These are phyloP conservation scores for Acheta domesticus DNA, from an alignment of 2,888 invertebrate species.

Conservation along the genomic window DNA sequence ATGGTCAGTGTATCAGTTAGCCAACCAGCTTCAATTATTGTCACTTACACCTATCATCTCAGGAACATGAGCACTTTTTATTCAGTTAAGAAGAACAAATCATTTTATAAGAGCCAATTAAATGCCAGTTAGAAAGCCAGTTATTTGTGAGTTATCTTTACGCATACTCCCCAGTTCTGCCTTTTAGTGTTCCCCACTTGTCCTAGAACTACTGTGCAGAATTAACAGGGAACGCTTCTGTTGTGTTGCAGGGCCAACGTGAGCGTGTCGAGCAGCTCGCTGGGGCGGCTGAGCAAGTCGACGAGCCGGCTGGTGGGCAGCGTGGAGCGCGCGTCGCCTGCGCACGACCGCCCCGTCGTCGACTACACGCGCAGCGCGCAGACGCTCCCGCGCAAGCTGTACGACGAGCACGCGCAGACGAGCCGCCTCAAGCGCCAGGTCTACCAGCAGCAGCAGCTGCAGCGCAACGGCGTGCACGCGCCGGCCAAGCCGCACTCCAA, in stretches of 20 bases:
- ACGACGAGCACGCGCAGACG: conserved; percentile 36
- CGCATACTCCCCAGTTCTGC: too few relatives aligned
- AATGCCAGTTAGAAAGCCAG: too few relatives aligned
- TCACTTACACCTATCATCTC: too few relatives aligned
- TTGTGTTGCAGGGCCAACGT: conserved; percentile 24
- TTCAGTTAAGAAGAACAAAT: too few relatives aligned
- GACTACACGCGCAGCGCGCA: conserved; percentile 48
- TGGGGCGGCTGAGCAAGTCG: conserved; percentile 80
- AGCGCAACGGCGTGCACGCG: conserved; percentile 26
- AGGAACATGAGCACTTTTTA: too few relatives aligned
- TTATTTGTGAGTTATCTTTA: too few relatives aligned
- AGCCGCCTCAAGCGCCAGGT: conserved; percentile 26
- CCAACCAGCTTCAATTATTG: too few relatives aligned
- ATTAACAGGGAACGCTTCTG: neutral
- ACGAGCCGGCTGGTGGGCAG: conserved; percentile 64
- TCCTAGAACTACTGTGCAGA: too few relatives aligned
- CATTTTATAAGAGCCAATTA: too few relatives aligned
- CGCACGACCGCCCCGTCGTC: conserved; percentile 23
- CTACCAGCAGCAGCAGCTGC: conserved; percentile 35
- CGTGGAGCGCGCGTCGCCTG: conserved; percentile 50
- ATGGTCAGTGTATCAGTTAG: too few relatives aligned
- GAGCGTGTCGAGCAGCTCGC: conserved; percentile 52
- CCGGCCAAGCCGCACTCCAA: conserved; percentile 34
- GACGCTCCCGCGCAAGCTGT: conserved; percentile 67
- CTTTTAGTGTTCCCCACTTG: too few relatives aligned